Evolutionary conservation across 2,888 invertebrate species (phyloP), one percentile per base, ranked within the genome.

Genomic region (Sabatieria punctata): DNA sequence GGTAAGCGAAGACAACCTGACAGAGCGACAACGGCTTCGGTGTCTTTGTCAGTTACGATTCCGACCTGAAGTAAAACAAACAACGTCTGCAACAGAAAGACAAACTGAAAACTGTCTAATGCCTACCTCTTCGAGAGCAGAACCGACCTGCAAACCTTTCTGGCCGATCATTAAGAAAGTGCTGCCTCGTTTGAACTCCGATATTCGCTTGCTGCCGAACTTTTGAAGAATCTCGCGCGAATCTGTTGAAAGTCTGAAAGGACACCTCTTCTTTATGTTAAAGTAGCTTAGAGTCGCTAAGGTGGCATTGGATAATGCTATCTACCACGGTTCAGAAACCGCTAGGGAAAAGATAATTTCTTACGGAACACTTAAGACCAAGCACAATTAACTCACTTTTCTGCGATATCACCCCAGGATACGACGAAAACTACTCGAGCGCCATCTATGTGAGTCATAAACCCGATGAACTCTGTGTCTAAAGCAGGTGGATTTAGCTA

Each of bases 91-190:
- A 41, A 6, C 4, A n/a, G 2, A 4, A 8, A 25, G 25, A 22
- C 18, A 8, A 2, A 22, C 2, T 18, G 8, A 2, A 21, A 13
- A 2, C 23, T 18, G 11, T 1, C 13, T 3, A 15, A 23, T 25
- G 26, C 44, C 19, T 38, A 60, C 60, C 53, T 58, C 63, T 58
- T 68, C 68, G 38, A 66, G 55, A 24, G 66, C 67, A 48, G 57
- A 54, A 33, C 63, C 63, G 37, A 55, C 49, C 33, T 56, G 50
- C 3, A 64, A 52, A 2, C 64, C 65, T 44, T 58, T 58, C 49
- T 67, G 67, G n/a, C 68, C 68, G 46, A 68, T 56, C 54, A 67
- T 55, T 24, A 65, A 51, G 48, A 60, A 65, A 35, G 57, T 53
- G 49, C 66, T 66, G 35, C 67, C 52, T 51, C 64, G 65, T 21